Conservation (phyloP, 2,888 invertebrate genomes). For the Lasioglossum villosulum region DNA sequence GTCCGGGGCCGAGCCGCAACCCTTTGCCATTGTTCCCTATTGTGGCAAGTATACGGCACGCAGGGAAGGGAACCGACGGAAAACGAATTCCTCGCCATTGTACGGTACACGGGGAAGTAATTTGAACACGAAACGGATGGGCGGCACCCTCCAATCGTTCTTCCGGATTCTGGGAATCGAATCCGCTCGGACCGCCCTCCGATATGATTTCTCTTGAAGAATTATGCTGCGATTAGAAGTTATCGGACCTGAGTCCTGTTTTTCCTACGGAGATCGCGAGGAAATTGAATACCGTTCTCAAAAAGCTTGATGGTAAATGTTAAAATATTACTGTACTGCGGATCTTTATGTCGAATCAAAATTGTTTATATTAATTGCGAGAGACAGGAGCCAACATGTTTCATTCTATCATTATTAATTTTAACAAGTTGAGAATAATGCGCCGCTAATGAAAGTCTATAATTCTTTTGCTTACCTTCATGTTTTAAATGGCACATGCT, state of each 20-base stretch:
- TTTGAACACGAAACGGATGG: slow-evolving; percentile 57
- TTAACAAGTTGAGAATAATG: too few relatives aligned
- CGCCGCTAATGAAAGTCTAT: too few relatives aligned
- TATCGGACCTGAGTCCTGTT: not conserved
- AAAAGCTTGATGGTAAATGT: not conserved
- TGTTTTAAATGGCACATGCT: too few relatives aligned
- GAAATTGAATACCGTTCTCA: not conserved
- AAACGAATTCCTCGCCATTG: slow-evolving; percentile 71
- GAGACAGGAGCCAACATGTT: too few relatives aligned
- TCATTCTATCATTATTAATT: too few relatives aligned
- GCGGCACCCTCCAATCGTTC: slow-evolving; percentile 56
- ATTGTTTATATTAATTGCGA: too few relatives aligned
- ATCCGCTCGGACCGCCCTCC: slow-evolving; percentile 21
- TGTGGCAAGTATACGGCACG: slow-evolving; percentile 60
- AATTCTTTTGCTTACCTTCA: too few relatives aligned
- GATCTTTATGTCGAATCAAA: too few relatives aligned
- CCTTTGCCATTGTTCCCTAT: slow-evolving; percentile 68
- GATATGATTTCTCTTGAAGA: slow-evolving; percentile 25
- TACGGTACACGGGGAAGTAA: slow-evolving; percentile 62
- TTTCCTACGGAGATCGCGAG: not conserved
- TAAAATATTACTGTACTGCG: not conserved
- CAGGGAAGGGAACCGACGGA: slow-evolving; percentile 49
- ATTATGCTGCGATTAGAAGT: slow-evolving; percentile 14
- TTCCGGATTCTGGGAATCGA: slow-evolving; percentile 63
- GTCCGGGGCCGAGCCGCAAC: slow-evolving; percentile 40